Evolutionary conservation across 1,140 invertebrate genomes (phyloP).

Genomic region (Matsumurasca onukii): DNA sequence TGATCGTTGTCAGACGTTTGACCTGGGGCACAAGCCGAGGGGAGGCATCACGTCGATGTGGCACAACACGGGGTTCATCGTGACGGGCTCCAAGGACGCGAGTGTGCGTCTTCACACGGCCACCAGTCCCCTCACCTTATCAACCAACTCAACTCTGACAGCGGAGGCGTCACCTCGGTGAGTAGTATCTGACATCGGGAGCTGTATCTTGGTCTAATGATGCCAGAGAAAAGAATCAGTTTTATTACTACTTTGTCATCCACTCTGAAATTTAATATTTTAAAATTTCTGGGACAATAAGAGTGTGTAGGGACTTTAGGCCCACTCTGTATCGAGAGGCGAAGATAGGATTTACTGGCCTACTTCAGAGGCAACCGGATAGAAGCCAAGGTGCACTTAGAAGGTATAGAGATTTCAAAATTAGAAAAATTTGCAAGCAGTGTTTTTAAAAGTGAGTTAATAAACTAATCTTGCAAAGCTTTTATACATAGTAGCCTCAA

Average conservation of each 20-base stretch:
- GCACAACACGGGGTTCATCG: conserved; percentile 4
- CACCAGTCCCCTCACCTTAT: neutral
- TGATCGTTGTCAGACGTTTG: neutral
- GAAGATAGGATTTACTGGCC: no score
- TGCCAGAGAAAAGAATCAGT: neutral
- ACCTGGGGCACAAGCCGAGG: neutral
- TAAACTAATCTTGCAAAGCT: no score
- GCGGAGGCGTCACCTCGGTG: neutral
- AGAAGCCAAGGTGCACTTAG: no score
- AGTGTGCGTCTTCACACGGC: neutral
- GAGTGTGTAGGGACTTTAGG: no score
- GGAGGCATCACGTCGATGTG: neutral
- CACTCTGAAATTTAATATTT: neutral
- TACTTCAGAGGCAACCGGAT: no score
- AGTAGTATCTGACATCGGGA: no score
- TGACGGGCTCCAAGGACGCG: conserved; percentile 10
- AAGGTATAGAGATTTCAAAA: no score
- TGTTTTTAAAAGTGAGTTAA: no score
- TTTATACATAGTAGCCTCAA: no score
- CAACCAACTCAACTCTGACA: neutral
- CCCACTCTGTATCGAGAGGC: no score
- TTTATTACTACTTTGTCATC: neutral
- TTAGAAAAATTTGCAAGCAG: no score
- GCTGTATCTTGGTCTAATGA: neutral
- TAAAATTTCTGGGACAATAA: no score